Evolutionary conservation across 2,113 vertebrate species (phyloP).

Genomic region (Aptenodytes forsteri): DNA sequence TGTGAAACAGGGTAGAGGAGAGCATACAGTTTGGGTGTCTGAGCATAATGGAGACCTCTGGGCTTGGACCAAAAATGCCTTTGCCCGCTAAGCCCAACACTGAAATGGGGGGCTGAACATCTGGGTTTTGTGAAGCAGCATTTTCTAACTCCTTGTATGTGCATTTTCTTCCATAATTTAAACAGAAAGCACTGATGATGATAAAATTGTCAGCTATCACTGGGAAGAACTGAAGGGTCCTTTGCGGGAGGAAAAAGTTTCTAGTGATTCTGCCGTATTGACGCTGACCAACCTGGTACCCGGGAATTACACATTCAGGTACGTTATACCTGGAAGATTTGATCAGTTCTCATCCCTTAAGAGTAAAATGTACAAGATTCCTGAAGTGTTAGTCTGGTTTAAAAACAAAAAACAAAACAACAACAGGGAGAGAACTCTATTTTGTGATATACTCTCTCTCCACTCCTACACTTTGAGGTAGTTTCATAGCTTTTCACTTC

Average conservation of each 20-base stretch:
- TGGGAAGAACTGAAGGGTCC: constrained; percentile 98
- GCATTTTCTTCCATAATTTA: neutral
- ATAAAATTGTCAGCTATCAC: constrained; percentile 90
- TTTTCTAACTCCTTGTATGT: neutral
- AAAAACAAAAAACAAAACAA: neutral
- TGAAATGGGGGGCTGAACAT: neutral
- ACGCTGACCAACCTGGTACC: constrained; percentile 90
- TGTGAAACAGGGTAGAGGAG: neutral
- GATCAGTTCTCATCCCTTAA: neutral
- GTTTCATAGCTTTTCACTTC: neutral
- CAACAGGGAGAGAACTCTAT: neutral
- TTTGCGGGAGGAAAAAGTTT: constrained; percentile 91
- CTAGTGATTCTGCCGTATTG: constrained; percentile 85
- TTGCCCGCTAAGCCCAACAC: neutral
- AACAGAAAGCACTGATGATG: constrained; percentile 95
- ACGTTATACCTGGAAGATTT: neutral
- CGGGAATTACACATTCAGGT: constrained; percentile 98
- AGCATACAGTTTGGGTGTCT: neutral
- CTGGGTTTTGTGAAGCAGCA: neutral
- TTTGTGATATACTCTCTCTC: neutral
- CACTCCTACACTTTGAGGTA: neutral
- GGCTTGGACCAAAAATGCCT: neutral
- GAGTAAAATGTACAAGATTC: neutral
- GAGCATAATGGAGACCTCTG: neutral
- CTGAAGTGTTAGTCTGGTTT: neutral